Evolutionary conservation across 2,797 vertebrate species (phyloP), one percentile per base, ranked within the genome.

Genomic region (Hoplostethus atlanticus): DNA sequence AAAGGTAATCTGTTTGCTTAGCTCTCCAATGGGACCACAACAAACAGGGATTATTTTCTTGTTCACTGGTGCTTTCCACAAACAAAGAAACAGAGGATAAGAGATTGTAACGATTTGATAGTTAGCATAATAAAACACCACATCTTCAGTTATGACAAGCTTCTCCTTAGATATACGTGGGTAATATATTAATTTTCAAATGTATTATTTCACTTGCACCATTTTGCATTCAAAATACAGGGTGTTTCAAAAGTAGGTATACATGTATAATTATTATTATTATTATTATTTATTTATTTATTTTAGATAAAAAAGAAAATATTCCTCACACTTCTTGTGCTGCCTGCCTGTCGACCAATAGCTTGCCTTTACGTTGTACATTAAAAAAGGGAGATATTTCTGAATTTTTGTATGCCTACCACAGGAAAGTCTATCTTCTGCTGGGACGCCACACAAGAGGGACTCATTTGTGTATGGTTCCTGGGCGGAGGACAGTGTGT

Each of bases 391-490:
- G 28, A 44, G 13, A 42, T 15, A 28, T 53, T 9, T 46, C 28
- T 62, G 8, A 52, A 56, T 46, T 53, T 17, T 17, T 61, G 38
- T 63, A 2, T 54, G 7, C 40, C 31, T 62, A 62, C 61, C 54
- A 9, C 89, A 99, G 98, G 97, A 98, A 83, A 97, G 95, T 55
- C 87, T 88, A 68, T 97, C 96, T 0, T 96, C 96, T 28, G 92
- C 92, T 0, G 93, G 93, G 15, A 96, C 95, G 0, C 94, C 96
- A 3, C 94, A 95, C 58, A 97, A 97, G 87, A 92, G 89, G 5
- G 94, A 97, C 75, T 94, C 96, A 4, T 95, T 98, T 72, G 82
- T 92, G 55, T 97, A 95, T 81, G 90, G 92, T 88, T 94, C 95
- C 2, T 96, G 94, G 92, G 68, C 89, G 67, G 97, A 98, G 64